These are phyloP conservation scores for Pangasius mekongensis DNA, from an alignment of 2,797 vertebrate genomes.

Conservation along the genomic window DNA sequence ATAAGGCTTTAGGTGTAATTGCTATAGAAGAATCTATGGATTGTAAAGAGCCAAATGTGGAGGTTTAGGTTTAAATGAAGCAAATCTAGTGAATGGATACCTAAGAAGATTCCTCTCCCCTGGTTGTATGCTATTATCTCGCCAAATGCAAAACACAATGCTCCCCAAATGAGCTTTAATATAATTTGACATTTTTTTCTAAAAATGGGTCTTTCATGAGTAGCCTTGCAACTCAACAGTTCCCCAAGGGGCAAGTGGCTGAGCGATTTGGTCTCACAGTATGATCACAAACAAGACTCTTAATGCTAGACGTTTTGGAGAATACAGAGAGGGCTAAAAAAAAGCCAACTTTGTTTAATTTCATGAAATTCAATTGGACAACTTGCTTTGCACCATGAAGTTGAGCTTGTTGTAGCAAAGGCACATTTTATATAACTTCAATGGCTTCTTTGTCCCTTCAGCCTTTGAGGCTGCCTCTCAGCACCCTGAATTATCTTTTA, in stretches of 20 bases:
- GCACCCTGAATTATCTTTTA: background rate
- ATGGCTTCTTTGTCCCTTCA: background rate
- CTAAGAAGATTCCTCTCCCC: background rate
- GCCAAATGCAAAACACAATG: background rate
- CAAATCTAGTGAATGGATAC: background rate
- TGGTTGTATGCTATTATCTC: background rate
- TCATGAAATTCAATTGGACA: background rate
- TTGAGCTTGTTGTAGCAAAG: background rate
- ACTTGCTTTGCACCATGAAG: background rate
- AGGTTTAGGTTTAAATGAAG: background rate
- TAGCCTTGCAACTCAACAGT: slow-evolving; percentile 9
- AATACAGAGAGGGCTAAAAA: background rate
- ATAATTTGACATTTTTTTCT: slow-evolving; percentile 3
- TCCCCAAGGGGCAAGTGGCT: background rate
- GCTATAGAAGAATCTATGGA: background rate
- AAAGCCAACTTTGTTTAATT: background rate
- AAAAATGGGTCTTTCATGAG: background rate
- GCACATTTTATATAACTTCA: background rate
- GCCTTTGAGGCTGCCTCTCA: background rate
- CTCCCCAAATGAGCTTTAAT: slow-evolving; percentile 6
- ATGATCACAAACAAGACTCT: background rate
- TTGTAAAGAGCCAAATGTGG: background rate
- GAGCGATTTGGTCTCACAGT: background rate
- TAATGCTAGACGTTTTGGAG: background rate
- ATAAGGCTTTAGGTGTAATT: background rate